Evolutionary conservation across 2,888 invertebrate species (phyloP), one percentile per base, ranked within the genome.

Genomic region (Drosophila ezoana): DNA sequence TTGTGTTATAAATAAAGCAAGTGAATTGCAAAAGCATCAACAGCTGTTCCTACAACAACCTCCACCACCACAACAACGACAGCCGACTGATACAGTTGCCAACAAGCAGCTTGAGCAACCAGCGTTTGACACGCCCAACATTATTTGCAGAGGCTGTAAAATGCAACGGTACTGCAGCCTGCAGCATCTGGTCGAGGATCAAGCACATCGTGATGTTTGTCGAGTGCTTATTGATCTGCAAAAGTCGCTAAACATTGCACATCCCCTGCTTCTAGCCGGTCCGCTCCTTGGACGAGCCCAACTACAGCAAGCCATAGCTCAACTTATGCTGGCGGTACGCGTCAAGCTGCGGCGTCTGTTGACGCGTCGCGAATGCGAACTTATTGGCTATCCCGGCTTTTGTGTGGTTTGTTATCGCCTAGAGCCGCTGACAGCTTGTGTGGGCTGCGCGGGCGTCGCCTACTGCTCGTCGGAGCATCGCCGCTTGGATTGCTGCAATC

Each of bases 161-260:
- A 82, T 93, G 18, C 93, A 94, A 9, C 93, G 93, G 38, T 96
- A 96, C 91, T 96, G 96, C 90, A 92, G 92, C 60, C 93, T 93
- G 70, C 93, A 94, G 11, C 96, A 96, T 89, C 95, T 96, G 82
- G 94, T 94, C 52, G 88, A 93, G 38, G 94, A 96, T 87, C 95
- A 95, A 95, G 89, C 90, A 0, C 96, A 96, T 88, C 94, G 94
- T 76, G 83, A 83, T 3, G 72, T 92, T 13, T 96, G 96, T 86
- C 92, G 93, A 41, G 93, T 94, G 0, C 53, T 89, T 0, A 64
- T 62, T 2, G 64, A 67, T 14, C 61, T 91, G 3, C 72, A 83
- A 16, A 41, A 48, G 0, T 32, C 33, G 0, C 48, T 60, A n/a
- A 59, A 81, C n/a, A 41, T 83, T 1, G 9, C 61, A 0, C 88